Evolutionary conservation across 1,140 invertebrate genomes (phyloP).

Genomic region (Zaprionus camerounensis): DNA sequence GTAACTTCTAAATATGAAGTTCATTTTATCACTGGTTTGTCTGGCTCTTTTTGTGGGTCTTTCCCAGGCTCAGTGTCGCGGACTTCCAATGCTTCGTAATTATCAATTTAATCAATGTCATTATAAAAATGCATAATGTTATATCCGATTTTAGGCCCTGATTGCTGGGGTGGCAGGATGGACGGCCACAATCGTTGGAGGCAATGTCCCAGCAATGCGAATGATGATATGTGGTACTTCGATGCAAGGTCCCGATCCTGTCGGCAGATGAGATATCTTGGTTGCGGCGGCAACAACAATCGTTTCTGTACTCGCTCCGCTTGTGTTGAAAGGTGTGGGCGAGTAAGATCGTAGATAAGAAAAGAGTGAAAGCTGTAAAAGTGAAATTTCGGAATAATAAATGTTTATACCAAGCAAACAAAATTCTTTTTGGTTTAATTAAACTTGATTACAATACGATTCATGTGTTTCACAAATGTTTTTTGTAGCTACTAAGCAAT

Average conservation of each 20-base stretch:
- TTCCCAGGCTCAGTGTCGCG: neutral
- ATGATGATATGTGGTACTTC: no score
- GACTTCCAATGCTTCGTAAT: neutral
- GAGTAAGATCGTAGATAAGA: neutral
- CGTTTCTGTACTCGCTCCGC: neutral
- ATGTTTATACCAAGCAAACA: neutral
- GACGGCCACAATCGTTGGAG: neutral
- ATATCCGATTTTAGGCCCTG: neutral
- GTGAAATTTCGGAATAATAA: neutral
- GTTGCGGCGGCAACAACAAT: neutral
- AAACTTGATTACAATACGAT: neutral
- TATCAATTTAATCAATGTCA: neutral
- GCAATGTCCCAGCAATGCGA: no score
- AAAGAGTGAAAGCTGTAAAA: neutral
- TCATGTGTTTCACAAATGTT: neutral
- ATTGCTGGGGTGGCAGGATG: neutral
- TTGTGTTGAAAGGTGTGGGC: neutral
- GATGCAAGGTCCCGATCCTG: no score
- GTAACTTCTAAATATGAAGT: neutral
- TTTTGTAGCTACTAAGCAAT: no score
- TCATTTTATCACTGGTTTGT: neutral
- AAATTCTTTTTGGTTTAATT: neutral
- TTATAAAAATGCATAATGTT: neutral
- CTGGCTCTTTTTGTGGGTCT: neutral
- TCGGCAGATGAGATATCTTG: neutral